These are phyloP conservation scores for Pectinophora gossypiella DNA, from an alignment of 1,140 invertebrate species.

Conservation along the genomic window DNA sequence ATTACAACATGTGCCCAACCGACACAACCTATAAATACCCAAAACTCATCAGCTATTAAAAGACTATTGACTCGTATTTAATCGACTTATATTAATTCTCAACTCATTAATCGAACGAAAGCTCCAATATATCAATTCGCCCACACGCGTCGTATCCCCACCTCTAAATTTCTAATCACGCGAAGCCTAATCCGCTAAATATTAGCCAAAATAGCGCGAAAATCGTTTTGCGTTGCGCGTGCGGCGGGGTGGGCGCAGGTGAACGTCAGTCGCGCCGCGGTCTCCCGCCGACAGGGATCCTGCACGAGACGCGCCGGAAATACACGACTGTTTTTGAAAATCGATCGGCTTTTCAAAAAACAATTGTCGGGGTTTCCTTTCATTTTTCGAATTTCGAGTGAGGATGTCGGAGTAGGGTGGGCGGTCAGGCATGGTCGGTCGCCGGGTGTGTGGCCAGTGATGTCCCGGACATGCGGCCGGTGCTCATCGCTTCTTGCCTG, in stretches of 20 bases:
- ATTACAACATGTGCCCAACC: too few relatives aligned
- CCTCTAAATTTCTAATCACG: conserved; percentile 53
- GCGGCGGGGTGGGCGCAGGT: conserved; percentile 58
- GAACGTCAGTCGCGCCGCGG: conserved; percentile 64
- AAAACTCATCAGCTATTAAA: not conserved
- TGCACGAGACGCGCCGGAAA: conserved; percentile 50
- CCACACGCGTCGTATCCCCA: conserved; percentile 43
- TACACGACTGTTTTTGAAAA: conserved; percentile 41
- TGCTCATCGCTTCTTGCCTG: conserved; percentile 79
- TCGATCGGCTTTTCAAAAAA: conserved; percentile 21
- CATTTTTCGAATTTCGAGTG: too few relatives aligned
- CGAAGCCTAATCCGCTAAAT: conserved; percentile 67
- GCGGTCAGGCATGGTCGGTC: conserved; percentile 23
- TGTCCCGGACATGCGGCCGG: conserved; percentile 78
- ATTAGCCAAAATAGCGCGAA: conserved; percentile 74
- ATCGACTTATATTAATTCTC: conserved; percentile 11
- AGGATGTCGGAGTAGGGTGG: conserved; percentile 18
- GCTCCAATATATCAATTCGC: conserved; percentile 37
- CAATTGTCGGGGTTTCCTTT: too few relatives aligned
- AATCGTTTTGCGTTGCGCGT: conserved; percentile 64
- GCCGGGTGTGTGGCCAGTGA: conserved; percentile 54
- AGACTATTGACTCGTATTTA: conserved; percentile 20
- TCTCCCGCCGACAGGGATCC: conserved; percentile 61
- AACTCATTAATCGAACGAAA: conserved; percentile 32
- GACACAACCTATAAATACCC: conserved; percentile 1